These are phyloP conservation scores for Crypturellus tataupa DNA, from an alignment of 2,797 vertebrate genomes.

Conservation along the genomic window DNA sequence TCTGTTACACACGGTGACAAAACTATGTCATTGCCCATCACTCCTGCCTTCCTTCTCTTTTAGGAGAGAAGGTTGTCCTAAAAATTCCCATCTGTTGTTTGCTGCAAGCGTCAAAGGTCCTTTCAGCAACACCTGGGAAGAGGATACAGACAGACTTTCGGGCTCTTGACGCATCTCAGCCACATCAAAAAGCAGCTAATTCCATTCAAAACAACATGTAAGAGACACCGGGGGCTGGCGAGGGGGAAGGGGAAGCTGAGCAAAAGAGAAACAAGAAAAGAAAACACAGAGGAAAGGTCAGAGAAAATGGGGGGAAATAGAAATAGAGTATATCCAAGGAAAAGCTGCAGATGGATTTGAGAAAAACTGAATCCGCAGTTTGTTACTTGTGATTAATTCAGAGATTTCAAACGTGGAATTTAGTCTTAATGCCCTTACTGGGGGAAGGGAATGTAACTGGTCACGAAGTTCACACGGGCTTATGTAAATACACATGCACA, in stretches of 20 bases:
- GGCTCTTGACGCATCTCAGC: slow-evolving; percentile 45
- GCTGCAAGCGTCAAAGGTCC: slow-evolving; percentile 56
- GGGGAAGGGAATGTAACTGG: slow-evolving; percentile 56
- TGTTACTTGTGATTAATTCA: slow-evolving; percentile 47
- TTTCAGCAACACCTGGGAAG: slow-evolving; percentile 59
- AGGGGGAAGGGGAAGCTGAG: not conserved
- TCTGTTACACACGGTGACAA: not conserved
- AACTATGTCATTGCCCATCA: not conserved
- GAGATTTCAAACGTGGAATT: slow-evolving; percentile 58
- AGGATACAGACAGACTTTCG: slow-evolving; percentile 27
- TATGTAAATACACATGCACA: slow-evolving; percentile 66
- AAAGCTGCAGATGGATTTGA: slow-evolving; percentile 1
- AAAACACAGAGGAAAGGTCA: slow-evolving; percentile 10
- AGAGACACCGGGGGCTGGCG: not conserved
- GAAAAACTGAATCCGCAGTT: slow-evolving; percentile 18
- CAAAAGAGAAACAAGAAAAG: slow-evolving; percentile 18
- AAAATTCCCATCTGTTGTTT: slow-evolving; percentile 47
- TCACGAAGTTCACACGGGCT: slow-evolving; percentile 72
- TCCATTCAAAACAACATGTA: slow-evolving; percentile 28
- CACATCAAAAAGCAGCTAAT: slow-evolving; percentile 53
- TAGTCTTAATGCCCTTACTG: slow-evolving; percentile 53
- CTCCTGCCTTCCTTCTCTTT: not conserved
- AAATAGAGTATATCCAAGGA: not conserved
- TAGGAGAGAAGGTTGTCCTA: not conserved
- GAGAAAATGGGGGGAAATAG: not conserved